These are phyloP conservation scores for Lagopus muta DNA, from an alignment of 2,113 vertebrate species.

Conservation along the genomic window DNA sequence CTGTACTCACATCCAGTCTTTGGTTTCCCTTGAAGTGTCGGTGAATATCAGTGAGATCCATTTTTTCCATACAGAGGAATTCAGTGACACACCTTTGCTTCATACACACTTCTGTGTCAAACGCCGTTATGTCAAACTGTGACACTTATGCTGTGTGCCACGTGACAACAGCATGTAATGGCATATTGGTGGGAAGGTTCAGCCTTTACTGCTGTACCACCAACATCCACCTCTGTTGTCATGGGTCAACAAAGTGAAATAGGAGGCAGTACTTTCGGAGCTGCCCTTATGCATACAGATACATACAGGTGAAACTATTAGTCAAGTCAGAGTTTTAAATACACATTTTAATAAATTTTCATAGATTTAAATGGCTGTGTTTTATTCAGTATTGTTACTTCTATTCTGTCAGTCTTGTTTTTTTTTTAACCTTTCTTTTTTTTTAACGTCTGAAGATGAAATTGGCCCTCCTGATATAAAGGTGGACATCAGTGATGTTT, in stretches of 20 bases:
- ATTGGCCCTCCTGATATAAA: slow-evolving; percentile 58
- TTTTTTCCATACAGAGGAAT: not conserved
- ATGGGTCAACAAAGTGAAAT: too few species aligned
- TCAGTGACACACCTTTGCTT: not conserved
- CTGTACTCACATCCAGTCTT: not conserved
- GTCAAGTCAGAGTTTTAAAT: not conserved
- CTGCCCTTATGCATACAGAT: too few species aligned
- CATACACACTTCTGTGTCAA: not conserved
- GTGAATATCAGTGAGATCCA: not conserved
- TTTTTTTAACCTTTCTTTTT: not conserved
- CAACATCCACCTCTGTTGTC: not conserved
- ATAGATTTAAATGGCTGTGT: not conserved
- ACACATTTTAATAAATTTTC: fast-evolving
- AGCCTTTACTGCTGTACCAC: not conserved
- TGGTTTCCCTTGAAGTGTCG: not conserved
- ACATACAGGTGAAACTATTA: not conserved
- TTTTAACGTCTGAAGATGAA: slow-evolving; percentile 34
- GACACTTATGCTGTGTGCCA: not conserved
- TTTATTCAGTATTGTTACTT: not conserved
- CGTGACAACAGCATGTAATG: not conserved
- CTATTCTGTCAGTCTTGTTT: not conserved
- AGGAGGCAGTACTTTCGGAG: too few species aligned
- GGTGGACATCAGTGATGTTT: slow-evolving; percentile 16
- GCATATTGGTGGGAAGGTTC: not conserved
- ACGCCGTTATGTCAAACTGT: not conserved